Conservation (phyloP, 2,888 invertebrate genomes). For the Phalangium opilio region DNA sequence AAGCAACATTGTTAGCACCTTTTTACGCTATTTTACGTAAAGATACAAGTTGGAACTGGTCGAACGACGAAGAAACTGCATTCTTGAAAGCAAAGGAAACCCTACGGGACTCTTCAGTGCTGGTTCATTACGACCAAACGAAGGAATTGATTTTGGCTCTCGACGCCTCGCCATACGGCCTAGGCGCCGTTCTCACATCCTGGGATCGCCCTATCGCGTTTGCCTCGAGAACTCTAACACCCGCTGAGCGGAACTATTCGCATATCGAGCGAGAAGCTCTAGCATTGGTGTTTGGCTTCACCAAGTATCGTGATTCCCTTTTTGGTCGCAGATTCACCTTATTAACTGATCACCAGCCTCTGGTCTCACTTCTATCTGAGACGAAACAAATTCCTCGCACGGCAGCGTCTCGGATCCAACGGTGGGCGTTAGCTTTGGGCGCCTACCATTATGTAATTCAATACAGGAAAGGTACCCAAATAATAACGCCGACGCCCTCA, state of each 20-base stretch:
- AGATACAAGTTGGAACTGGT: conserved; percentile 17
- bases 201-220: conserved; percentile 24
- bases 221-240: conserved; percentile 18
- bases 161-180: conserved; percentile 28
- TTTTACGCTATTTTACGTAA: conserved; percentile 20
- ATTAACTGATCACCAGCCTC: conserved; percentile 30
- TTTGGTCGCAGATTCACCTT: conserved; percentile 28
- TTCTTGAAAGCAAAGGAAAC: conserved; percentile 20
- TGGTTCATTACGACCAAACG: conserved; percentile 25
- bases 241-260: conserved; percentile 18
- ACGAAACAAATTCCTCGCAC: conserved; percentile 19
- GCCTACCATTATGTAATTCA: conserved; percentile 27
- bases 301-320: conserved; percentile 31
- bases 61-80: conserved; percentile 15
- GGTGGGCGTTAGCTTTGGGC: conserved; percentile 25
- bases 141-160: conserved; percentile 25
- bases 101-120: conserved; percentile 19
- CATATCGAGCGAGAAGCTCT: conserved; percentile 25
- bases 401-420: conserved; percentile 24
- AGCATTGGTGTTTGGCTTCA: conserved; percentile 29
- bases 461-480: conserved; percentile 23
- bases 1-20: conserved; percentile 20
- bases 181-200: conserved; percentile 20
- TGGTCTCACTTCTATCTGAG: conserved; percentile 20
- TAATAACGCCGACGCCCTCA: conserved; percentile 27